These are phyloP conservation scores for Oreochromis tanganicae DNA, from an alignment of 2,113 vertebrate species.

Conservation along the genomic window DNA sequence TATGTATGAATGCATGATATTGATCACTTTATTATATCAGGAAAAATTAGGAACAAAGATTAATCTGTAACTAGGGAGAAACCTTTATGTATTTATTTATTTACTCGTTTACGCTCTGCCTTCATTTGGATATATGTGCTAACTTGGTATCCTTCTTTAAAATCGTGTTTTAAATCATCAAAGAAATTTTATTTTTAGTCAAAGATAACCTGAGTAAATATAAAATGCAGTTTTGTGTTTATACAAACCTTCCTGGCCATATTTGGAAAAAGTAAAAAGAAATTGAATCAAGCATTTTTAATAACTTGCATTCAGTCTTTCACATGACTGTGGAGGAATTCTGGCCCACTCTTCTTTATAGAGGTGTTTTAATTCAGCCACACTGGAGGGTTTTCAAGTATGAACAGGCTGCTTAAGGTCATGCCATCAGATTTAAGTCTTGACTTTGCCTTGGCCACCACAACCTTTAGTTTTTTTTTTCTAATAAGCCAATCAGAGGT, in stretches of 20 bases:
- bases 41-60: background rate
- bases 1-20: background rate
- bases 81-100: background rate
- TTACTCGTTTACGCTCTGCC: background rate
- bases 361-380: background rate
- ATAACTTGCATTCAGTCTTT: background rate
- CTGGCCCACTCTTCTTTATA: background rate
- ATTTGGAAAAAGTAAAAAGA: too few relatives aligned
- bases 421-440: too few relatives aligned
- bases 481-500: background rate
- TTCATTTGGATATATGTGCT: background rate
- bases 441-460: background rate
- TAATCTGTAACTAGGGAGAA: background rate
- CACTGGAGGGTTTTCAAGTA: fast-evolving
- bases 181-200: background rate
- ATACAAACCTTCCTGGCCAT: background rate
- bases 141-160: background rate
- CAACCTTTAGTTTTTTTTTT: background rate
- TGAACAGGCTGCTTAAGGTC: background rate
- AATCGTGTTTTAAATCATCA: background rate
- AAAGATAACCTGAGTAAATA: background rate
- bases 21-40: background rate
- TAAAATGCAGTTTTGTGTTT: background rate
- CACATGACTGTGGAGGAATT: background rate
- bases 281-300: too few relatives aligned